Percentiles rank a stretch among this genome's conserved stretches.
Evolutionary conservation across 2,113 vertebrate genomes (phyloP).

Genomic region (Labrus mixtus): DNA sequence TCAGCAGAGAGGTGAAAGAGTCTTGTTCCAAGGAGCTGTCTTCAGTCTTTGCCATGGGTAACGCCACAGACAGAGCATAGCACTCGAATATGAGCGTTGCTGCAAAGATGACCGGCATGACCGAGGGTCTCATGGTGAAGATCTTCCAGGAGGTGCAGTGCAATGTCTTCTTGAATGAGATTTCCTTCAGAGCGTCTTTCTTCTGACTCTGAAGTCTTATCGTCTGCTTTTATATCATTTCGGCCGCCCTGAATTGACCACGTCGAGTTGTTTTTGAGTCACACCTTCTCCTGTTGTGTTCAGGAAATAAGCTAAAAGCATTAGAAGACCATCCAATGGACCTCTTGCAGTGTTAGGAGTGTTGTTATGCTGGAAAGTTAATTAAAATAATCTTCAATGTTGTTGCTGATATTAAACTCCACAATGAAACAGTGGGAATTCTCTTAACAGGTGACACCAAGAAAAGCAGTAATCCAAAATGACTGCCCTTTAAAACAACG

Average conservation of each 20-base stretch:
- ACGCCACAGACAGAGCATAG: slow-evolving; percentile 33
- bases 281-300: slow-evolving; percentile 38
- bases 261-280: slow-evolving; percentile 1
- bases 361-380: slow-evolving; percentile 68
- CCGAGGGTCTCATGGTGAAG: slow-evolving; percentile 75
- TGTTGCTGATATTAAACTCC: slow-evolving; percentile 15
- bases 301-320: slow-evolving; percentile 52
- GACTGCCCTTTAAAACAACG: slow-evolving; percentile 77
- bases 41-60: slow-evolving; percentile 63
- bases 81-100: slow-evolving; percentile 71
- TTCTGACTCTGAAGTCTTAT: slow-evolving; percentile 29
- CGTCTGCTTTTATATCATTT: slow-evolving; percentile 75
- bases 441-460: slow-evolving; percentile 46
- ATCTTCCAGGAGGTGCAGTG: slow-evolving; percentile 29
- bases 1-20: slow-evolving; percentile 52
- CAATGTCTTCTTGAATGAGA: not conserved
- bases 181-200: slow-evolving; percentile 35
- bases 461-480: slow-evolving; percentile 63
- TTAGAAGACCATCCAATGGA: slow-evolving; percentile 40
- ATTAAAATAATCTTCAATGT: slow-evolving; percentile 65
- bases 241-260: slow-evolving; percentile 45
- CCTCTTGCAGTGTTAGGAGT: slow-evolving; percentile 63
- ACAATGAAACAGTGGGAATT: slow-evolving; percentile 60
- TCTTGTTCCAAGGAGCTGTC: slow-evolving; percentile 75
- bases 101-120: slow-evolving; percentile 64